A percentile compares a stretch with the other conserved stretches of the same genome.
phyloP scores from a whole-genome alignment of 2,888 invertebrate species.

The Capitulum mitella region DNA sequence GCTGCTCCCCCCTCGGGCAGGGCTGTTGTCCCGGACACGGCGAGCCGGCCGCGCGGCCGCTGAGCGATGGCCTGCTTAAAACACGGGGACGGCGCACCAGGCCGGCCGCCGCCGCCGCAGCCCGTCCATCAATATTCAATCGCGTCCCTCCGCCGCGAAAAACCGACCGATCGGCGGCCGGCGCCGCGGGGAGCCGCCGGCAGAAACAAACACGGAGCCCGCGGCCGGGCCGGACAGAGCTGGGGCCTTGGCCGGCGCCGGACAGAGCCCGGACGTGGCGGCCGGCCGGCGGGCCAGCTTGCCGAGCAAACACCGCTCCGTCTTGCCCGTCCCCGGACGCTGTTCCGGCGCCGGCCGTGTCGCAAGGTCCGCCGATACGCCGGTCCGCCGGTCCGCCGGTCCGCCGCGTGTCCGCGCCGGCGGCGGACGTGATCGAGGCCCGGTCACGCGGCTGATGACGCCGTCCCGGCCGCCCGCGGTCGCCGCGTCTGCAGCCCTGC shows the following conservation, averaged over 20 bases:
- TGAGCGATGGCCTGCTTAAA: background rate
- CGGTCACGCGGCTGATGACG: background rate
- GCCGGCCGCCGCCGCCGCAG: background rate
- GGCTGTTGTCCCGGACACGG: too few relatives aligned
- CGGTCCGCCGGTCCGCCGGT: background rate
- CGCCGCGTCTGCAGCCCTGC: background rate
- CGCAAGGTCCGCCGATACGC: too few relatives aligned
- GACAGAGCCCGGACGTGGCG: too few relatives aligned
- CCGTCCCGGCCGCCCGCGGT: background rate
- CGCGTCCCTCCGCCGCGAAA: background rate
- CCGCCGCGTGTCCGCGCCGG: background rate
- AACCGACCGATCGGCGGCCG: background rate
- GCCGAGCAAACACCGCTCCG: too few relatives aligned
- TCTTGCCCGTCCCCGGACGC: too few relatives aligned
- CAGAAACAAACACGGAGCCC: constrained; percentile 14
- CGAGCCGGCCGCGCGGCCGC: background rate
- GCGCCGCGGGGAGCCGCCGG: background rate
- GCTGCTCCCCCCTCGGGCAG: too few relatives aligned
- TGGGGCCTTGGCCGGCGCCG: too few relatives aligned
- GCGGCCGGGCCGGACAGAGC: too few relatives aligned
- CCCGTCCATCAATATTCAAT: background rate
- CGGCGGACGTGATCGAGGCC: background rate
- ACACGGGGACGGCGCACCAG: background rate
- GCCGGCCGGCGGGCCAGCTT: too few relatives aligned
- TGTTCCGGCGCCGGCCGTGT: too few relatives aligned